Evolutionary conservation across 2,113 vertebrate species (phyloP), one percentile per base, ranked within the genome.

Genomic region (Tetrax tetrax): DNA sequence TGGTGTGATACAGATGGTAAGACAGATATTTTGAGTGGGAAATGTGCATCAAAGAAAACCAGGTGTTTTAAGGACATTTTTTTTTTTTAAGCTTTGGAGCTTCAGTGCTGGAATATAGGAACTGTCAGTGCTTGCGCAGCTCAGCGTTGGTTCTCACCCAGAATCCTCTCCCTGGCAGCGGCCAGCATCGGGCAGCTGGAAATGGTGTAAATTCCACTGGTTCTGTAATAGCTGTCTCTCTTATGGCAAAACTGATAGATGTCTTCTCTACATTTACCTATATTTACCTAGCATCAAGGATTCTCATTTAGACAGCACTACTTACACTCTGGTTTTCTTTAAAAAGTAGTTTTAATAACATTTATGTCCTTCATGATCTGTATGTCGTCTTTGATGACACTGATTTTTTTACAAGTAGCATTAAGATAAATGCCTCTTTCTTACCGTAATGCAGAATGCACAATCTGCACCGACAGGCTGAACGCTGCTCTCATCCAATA

Each of bases 351-450:
- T 83, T 41, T 35, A 82, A 77, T 94, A 77, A 64, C 95, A 82
- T 89, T 84, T 89, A 68, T 82, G 43, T 79, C 48, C 38, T 64
- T 57, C 27, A 7, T 91, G 57, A 87, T 71, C 47, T 61, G 1
- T 28, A 33, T 6, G 12, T 64, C 50, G 38, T 50, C 56, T 89
- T 65, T 29, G 71, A 50, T 2, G 4, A 33, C 72, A 47, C 9
- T 60, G 68, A 51, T 69, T 65, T 90, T 57, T 57, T 69, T 57
- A 8, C 28, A 53, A 79, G 21, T 66, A 87, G 78, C 5, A 0
- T 81, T 83, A 93, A 85, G 56, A 51, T 74, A 93, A 95, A 94
- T 95, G 63, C 63, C 15, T 88, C 61, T 65, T 48, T 92, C 69
- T 65, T 56, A 48, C 51, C 33, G 10, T 53, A 14, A 29, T 12